Conservation (phyloP, 1,140 invertebrate genomes). For the Sinonovacula constricta region DNA sequence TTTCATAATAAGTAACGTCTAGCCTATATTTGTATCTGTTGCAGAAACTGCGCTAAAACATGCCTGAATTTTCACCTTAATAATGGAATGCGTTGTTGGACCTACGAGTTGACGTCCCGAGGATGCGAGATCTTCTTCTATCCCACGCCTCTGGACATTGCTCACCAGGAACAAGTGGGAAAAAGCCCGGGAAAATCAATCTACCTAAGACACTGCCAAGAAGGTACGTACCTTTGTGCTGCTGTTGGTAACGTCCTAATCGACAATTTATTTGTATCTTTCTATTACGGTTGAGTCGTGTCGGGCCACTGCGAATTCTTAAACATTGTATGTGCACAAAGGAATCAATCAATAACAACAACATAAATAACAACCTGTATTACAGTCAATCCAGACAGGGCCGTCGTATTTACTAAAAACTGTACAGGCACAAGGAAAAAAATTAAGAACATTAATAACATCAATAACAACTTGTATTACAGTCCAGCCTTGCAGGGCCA, state of each 20-base stretch:
- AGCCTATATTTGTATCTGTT: neutral
- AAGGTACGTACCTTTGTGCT: conserved; percentile 28
- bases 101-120: neutral
- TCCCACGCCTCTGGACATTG: conserved; percentile 4
- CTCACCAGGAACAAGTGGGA: conserved; percentile 10
- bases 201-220: conserved; percentile 11
- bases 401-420: too few relatives aligned
- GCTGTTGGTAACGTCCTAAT: too few relatives aligned
- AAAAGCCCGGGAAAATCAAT: conserved; percentile 18
- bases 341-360: too few relatives aligned
- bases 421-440: too few relatives aligned
- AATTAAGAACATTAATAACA: too few relatives aligned
- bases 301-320: too few relatives aligned
- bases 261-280: too few relatives aligned
- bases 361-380: too few relatives aligned
- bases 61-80: conserved; percentile 11
- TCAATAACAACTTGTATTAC: too few relatives aligned
- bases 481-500: conserved; percentile 18
- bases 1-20: neutral
- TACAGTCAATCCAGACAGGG: too few relatives aligned
- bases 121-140: conserved; percentile 35
- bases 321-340: too few relatives aligned
- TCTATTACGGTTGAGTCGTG: too few relatives aligned
- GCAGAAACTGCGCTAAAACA: conserved; percentile 21
- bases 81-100: conserved; percentile 41